Evolutionary conservation across 2,113 vertebrate genomes (phyloP).

Genomic region (Motacilla tschutschensis): DNA sequence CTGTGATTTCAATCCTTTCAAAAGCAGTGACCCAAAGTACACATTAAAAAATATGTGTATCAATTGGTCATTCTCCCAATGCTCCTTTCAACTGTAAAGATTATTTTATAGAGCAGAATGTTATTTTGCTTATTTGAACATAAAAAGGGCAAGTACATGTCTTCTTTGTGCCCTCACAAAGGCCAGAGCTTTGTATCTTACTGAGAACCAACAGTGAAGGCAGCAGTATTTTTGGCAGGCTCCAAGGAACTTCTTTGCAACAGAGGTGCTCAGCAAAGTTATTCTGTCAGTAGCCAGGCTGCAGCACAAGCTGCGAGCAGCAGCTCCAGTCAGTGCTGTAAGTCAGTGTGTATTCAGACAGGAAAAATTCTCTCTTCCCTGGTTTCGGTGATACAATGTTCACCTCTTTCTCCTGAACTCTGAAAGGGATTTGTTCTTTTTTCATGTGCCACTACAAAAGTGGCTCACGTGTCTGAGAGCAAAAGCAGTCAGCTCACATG

Average conservation of each 20-base stretch:
- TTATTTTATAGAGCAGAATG: neutral
- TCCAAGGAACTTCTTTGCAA: neutral
- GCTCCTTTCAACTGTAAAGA: neutral
- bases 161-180: neutral
- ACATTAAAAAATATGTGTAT: neutral
- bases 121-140: neutral
- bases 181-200: neutral
- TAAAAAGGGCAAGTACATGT: neutral
- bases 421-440: neutral
- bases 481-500: neutral
- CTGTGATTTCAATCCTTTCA: neutral
- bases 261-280: neutral
- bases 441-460: neutral
- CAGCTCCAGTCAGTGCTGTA: neutral
- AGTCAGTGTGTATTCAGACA: neutral
- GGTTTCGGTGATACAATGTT: neutral
- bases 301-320: neutral
- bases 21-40: neutral
- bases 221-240: neutral
- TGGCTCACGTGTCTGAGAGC: neutral
- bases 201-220: neutral
- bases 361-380: neutral
- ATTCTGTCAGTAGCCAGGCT: neutral
- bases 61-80: neutral
- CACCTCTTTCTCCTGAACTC: neutral